Base-by-base conservation (phyloP, 2,888 invertebrate species). In the Netelia virgata region DNA sequence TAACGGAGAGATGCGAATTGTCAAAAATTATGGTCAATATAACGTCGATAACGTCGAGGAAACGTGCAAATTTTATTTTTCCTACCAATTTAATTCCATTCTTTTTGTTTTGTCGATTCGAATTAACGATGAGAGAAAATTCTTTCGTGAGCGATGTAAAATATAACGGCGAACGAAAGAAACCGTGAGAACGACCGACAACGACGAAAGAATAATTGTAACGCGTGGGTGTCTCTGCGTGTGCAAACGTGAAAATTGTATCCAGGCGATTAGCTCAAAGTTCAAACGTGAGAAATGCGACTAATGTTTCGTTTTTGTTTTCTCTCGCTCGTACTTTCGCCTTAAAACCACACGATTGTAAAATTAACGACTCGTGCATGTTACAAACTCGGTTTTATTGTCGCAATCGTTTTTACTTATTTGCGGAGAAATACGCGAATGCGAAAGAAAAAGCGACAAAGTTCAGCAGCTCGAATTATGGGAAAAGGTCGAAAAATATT, bases 141-240 rank as follows among this genome's bases (percentile, higher is more conserved):
- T 28, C 5, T 28, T 5, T 28, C 28, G 28, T 5, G 28, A 3
- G 0, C n/a, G 28, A 28, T 5, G 28, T 28, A 3, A 28, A 28
- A 5, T 28, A 28, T 28, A 28, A 28, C 28, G 28, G 28, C 28
- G 28, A 28, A 72, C 36, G 68, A 82, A 79, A 43, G 66, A 84
- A 82, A 74, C 72, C 79, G n/a, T n/a, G n/a, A n/a, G n/a, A n/a
- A n/a, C 61, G 74, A 79, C n/a, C n/a, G 61, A 61, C 10, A 14
- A 47, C 5, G 16, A 43, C 14, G 43, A 14, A 43, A 36, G 43
- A n/a, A 36, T 16, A 77, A 55, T 14, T 69, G 66, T 57, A 28
- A 28, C 28, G 28, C 68, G 16, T 77, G 36, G 9, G 55, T 47
- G n/a, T n/a, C n/a, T 55, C 5, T 76, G 36, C 41, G 41, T 50